Base-by-base conservation (phyloP, 2,888 invertebrate species). In the Sipha maydis region DNA sequence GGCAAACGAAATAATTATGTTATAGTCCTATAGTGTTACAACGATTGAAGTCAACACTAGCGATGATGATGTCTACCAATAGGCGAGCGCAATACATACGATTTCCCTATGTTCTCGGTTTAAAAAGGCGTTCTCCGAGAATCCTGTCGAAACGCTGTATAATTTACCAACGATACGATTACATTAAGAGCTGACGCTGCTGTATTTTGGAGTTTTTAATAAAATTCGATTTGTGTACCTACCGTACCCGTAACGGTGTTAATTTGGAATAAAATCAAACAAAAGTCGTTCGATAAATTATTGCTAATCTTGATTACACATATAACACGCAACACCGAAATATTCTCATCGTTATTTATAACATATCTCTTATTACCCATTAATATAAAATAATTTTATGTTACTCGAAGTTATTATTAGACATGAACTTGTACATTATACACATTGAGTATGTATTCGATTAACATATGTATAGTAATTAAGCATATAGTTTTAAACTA, bases 251-350 rank as follows among this genome's bases (percentile, higher is more conserved):
- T 56, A 17, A 21, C 56, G 56, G 56, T 21, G 69, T 69, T 69
- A 28, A 14, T 69, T 69, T 14, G 8, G n/a, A 69, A 69, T 3
- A 69, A 7, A n/a, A 69, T 69, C 28, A 69, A 28, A 56, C 21
- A 69, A 69, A 69, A 69, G n/a, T 69, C 69, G 69, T 69, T 28
- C 69, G n/a, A n/a, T 69, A 69, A 69, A 69, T 28, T 28, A 69
- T 28, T 69, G 4, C n/a, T 28, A 69, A 28, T 69, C 69, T 69
- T 28, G 28, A n/a, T 28, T n/a, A 28, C 28, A n/a, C n/a, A n/a
- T 69, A 9, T 3, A 21, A 56, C 21, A 56, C 41, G 41, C 56
- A 3, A 41, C 56, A 56, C 56, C 56, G 21, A 19, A 56, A 19
- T 56, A 56, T 56, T 56, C 41, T 8, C 41, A 41, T 41, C 5